Evolutionary conservation across 1,140 invertebrate species (phyloP), one percentile per base, ranked within the genome.

Genomic region (Chironomus striatipennis): DNA sequence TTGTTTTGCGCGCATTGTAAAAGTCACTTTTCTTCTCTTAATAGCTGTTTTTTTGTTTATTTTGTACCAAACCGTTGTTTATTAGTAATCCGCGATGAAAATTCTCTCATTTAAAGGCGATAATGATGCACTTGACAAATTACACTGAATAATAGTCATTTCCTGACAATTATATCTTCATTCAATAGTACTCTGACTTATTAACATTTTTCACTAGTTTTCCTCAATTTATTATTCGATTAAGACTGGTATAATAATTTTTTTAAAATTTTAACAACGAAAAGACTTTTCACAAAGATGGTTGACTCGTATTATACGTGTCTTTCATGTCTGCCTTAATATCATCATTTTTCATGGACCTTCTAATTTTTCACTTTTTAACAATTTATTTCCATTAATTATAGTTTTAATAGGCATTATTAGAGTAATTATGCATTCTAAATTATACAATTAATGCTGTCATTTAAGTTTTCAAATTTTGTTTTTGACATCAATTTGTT

Each of bases 11-110:
- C 47, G 47, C 47, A 57, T 12, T 57, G 47, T 12, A 57, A 57
- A 57, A 57, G 47, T 57, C 47, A 57, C 47, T 57, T 57, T 57
- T 57, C 47, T 57, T 57, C 47, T 57, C 47, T 15, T 15, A 57
- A 57, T 12, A 57, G 47, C 47, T n/a, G 47, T 57, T 57, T 57
- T n/a, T 12, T 57, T 57, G 12, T 57, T 57, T 57, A n/a, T 15
- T 57, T 57, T 47, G 15, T 8, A 57, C 47, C 47, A 10, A 57
- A 57, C 47, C 12, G 47, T 12, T 12, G 47, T n/a, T 34, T 34
- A 5, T 34, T 34, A 57, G n/a, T n/a, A 57, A 57, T 57, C 47
- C 47, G 47, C 47, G 47, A 57, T 12, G 12, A 57, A 34, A 15
- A 15, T 15, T 15, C 7, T 57, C 15, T 57, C 47, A 12, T 34